Evolutionary conservation across 2,797 vertebrate species (phyloP), one percentile per base, ranked within the genome.

Genomic region (Sebastes oblongus): DNA sequence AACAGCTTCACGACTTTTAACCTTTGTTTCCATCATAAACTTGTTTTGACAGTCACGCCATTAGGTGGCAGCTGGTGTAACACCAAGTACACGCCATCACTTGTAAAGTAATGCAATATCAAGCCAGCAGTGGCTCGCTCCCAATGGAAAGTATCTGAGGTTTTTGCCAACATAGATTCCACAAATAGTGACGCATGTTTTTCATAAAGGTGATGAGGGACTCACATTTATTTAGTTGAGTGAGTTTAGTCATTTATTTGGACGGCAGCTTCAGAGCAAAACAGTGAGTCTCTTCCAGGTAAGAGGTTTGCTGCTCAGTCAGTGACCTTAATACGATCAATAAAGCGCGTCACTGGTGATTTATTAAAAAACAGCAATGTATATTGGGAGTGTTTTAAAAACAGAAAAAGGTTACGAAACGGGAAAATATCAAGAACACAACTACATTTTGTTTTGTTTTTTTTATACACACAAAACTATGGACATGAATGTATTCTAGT

Each of bases 21-120:
- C 75, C 75, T 54, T 65, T 81, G 66, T 86, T 84, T 72, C 30
- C 14, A 73, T 80, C 39, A 30, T 75, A 83, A 72, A 74, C 73
- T 83, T 86, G 84, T 84, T 90, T 83, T 85, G 76, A 81, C 42
- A 39, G 66, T 78, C 12, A 3, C 25, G 4, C 8, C 27, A 73
- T 64, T 68, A 66, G 22, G 1, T 34, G 5, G 39, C 25, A 16
- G 32, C 52, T 73, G 72, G 12, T 52, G 8, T n/a, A 18, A 27
- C 27, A 68, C 67, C 69, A 77, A 65, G 69, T 34, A 54, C 82
- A 56, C 5, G 70, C 20, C 10, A 12, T 78, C 34, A 72, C 81
- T 62, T 74, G 65, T 66, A 54, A 54, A 70, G 56, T 12, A 61
- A 77, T 20, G n/a, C 2, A 3, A 72, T 71, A 81, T 68, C 3